Conservation (phyloP, 2,888 invertebrate genomes). For the Dioctria linearis region DNA sequence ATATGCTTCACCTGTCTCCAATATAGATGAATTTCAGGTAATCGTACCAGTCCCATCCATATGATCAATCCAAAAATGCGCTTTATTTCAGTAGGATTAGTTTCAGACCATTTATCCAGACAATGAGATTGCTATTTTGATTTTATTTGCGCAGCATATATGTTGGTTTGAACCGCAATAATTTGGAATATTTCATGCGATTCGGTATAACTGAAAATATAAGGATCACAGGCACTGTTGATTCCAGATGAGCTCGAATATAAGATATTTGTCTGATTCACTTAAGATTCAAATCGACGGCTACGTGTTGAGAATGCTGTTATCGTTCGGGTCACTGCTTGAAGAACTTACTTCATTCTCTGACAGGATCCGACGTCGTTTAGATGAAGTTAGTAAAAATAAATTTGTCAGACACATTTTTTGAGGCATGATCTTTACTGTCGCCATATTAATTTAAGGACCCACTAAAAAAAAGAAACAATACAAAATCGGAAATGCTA, state of each 20-base stretch:
- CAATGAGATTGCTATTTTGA: conserved; percentile 33
- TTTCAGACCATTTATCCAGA: conserved; percentile 49
- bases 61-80: conserved; percentile 43
- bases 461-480: too few relatives aligned
- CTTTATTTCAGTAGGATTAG: conserved; percentile 51
- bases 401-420: background rate
- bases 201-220: background rate
- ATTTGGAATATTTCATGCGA: background rate
- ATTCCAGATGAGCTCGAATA: background rate
- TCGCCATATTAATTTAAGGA: too few relatives aligned
- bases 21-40: conserved; percentile 33
- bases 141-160: conserved; percentile 47
- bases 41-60: conserved; percentile 37
- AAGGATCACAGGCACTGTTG: too few relatives aligned
- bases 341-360: background rate
- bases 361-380: background rate
- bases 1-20: conserved; percentile 21
- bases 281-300: background rate
- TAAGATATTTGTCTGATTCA: background rate
- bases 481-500: too few relatives aligned
- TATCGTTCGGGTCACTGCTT: background rate
- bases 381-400: background rate
- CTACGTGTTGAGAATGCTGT: background rate
- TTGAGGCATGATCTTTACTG: background rate
- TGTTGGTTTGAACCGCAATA: conserved; percentile 36